A percentile compares a stretch with the other conserved stretches of the same genome.
phyloP scores from a whole-genome alignment of 1,140 invertebrate species.

The Chionoecetes opilio region DNA sequence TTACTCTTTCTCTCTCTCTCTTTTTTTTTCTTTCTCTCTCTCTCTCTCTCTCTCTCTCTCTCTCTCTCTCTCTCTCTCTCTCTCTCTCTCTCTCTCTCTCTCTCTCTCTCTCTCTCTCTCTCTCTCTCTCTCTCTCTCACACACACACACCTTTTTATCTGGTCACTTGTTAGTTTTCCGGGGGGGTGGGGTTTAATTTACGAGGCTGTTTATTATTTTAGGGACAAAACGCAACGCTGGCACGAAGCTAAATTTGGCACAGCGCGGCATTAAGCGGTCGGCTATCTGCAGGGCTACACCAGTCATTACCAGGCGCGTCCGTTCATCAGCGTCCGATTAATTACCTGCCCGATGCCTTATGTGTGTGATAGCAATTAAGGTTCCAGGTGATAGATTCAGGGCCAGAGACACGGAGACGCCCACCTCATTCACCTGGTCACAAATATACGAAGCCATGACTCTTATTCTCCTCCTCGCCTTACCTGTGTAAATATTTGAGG shows the following conservation, averaged over 20 bases:
- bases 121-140: slow-evolving; percentile 36
- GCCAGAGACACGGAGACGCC: slow-evolving; percentile 25
- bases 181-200: slow-evolving; percentile 39
- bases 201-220: slow-evolving; percentile 52
- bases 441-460: neutral
- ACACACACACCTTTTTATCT: slow-evolving; percentile 6
- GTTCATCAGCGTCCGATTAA: slow-evolving; percentile 58
- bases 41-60: slow-evolving; percentile 7
- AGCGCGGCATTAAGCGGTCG: neutral
- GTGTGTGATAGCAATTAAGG: slow-evolving; percentile 48
- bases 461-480: neutral
- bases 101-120: slow-evolving; percentile 43
- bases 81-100: slow-evolving; percentile 38
- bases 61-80: slow-evolving; percentile 35
- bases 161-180: neutral
- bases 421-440: neutral
- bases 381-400: slow-evolving; percentile 9
- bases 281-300: slow-evolving; percentile 10
- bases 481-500: neutral
- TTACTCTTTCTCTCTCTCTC: neutral
- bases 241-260: slow-evolving; percentile 38
- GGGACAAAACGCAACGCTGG: slow-evolving; percentile 33
- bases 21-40: neutral
- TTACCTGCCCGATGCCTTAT: slow-evolving; percentile 57
- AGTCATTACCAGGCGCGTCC: slow-evolving; percentile 38